Evolutionary conservation across 1,140 invertebrate genomes (phyloP), one percentile per base, ranked within the genome.

Genomic region (Danaus plexippus): DNA sequence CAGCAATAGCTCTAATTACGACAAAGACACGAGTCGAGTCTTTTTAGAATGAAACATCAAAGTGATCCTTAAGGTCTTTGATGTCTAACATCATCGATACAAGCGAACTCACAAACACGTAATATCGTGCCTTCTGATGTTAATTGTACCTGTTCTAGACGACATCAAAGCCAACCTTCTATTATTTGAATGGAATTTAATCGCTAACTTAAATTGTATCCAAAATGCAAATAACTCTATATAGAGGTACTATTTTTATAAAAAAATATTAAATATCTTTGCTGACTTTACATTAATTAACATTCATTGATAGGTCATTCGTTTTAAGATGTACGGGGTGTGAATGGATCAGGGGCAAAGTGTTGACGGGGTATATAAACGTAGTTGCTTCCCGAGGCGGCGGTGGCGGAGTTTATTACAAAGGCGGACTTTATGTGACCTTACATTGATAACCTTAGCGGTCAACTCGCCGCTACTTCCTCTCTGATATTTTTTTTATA

Each of bases 41-140:
- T 73, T 78, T 80, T 75, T 78, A 74, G 67, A 77, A 76, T 76
- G 73, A 73, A 77, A 82, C 79, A 84, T 84, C 80, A 84, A 84
- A 84, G 80, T 66, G 60, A 65, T 65, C 67, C 66, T 64, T 61
- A 64, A 62, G 66, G 65, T 67, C 71, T 84, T 81, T 82, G 79
- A 82, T 82, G 71, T 80, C 61, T 54, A 67, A 69, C 66, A 70
- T 75, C 73, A 79, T 77, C 77, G 71, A 84, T 80, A 75, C 74
- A 78, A 66, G 64, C 67, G 69, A 75, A 70, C 68, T 67, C 72
- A 69, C 68, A 69, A 65, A 66, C 63, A 62, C 62, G 61, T 66
- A 68, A 72, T 72, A 73, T 67, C 60, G 62, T 66, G 64, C 55
- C 67, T 54, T 61, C 62, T 68, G 57, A 64, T 64, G 59, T 71